Evolutionary conservation across 2,113 vertebrate genomes (phyloP).

Genomic region (Alethe diademata): DNA sequence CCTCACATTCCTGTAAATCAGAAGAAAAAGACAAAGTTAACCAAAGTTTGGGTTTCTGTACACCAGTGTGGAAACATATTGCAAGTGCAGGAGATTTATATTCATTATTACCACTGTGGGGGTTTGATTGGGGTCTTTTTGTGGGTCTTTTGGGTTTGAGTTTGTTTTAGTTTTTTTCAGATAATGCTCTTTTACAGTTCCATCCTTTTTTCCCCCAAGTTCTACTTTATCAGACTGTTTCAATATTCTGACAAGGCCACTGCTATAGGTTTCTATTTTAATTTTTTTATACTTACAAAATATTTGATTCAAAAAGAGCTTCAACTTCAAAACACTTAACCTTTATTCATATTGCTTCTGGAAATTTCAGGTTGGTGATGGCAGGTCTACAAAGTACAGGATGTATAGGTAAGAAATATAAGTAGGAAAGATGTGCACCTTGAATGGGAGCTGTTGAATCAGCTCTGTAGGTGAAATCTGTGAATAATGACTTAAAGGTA

Average conservation of each 20-base stretch:
- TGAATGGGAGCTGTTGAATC: neutral
- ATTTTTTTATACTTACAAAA: neutral
- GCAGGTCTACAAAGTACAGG: neutral
- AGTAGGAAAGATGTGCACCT: neutral
- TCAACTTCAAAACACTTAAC: neutral
- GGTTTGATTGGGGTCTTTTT: neutral
- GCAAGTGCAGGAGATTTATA: neutral
- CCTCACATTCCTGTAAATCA: neutral
- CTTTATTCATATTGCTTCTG: neutral
- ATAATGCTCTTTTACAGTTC: neutral
- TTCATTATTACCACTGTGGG: neutral
- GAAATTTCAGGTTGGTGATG: neutral
- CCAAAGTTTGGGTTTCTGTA: neutral
- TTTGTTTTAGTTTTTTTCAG: neutral
- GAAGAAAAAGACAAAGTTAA: neutral
- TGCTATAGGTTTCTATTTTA: neutral
- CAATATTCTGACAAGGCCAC: neutral
- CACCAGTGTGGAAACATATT: neutral
- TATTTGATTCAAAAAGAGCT: neutral
- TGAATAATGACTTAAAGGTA: neutral
- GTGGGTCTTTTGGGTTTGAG: too few species aligned
- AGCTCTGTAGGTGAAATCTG: neutral
- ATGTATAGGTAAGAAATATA: neutral
- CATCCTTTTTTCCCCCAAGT: neutral
- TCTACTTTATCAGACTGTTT: neutral